Evolutionary conservation across 2,888 invertebrate genomes (phyloP).

Genomic region (Axea sp.): DNA sequence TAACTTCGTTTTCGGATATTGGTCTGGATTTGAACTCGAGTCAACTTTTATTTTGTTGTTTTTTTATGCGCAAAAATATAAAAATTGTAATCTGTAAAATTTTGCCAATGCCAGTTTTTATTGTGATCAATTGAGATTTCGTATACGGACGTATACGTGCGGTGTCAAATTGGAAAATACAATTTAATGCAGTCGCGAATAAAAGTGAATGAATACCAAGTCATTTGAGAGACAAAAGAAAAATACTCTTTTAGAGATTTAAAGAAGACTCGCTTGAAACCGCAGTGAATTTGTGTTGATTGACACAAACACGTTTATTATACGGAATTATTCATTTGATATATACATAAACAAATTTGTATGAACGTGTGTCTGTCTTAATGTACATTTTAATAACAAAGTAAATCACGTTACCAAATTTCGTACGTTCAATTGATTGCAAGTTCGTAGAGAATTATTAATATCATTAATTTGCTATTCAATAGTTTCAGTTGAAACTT

Average conservation of each 20-base stretch:
- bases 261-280: too few relatives aligned
- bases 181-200: slow-evolving; percentile 23
- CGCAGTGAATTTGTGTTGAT: too few relatives aligned
- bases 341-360: too few relatives aligned
- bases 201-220: slow-evolving; percentile 26
- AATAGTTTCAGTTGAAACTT: neutral
- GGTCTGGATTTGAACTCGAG: slow-evolving; percentile 2
- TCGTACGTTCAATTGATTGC: too few relatives aligned
- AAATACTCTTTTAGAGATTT: slow-evolving; percentile 8
- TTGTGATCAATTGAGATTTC: slow-evolving; percentile 30
- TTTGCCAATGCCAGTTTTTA: slow-evolving; percentile 21
- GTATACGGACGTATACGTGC: slow-evolving; percentile 14
- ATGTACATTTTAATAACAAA: too few relatives aligned
- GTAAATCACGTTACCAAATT: too few relatives aligned
- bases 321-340: too few relatives aligned
- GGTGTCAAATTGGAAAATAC: slow-evolving; percentile 32
- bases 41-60: slow-evolving; percentile 12
- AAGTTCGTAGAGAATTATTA: too few relatives aligned
- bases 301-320: too few relatives aligned
- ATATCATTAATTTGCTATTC: slow-evolving; percentile 10
- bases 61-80: slow-evolving; percentile 9
- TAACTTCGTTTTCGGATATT: slow-evolving; percentile 18
- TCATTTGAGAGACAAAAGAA: slow-evolving; percentile 22
- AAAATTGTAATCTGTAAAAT: slow-evolving; percentile 24
- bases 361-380: too few relatives aligned